Base-by-base conservation (phyloP, 2,888 invertebrate genomes). In the Brenthis daphne region DNA sequence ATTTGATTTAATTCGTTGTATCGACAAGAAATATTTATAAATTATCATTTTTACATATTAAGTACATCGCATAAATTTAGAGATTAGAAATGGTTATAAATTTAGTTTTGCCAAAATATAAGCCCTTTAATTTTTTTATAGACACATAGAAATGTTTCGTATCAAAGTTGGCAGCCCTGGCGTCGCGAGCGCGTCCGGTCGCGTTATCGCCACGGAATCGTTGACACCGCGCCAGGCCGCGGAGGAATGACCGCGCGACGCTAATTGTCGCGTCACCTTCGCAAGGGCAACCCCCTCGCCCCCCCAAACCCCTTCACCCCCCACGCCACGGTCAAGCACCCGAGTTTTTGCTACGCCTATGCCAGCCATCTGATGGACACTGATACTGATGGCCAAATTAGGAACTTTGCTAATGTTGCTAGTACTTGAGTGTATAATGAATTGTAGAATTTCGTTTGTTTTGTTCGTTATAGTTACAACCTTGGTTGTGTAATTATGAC, bases 211-310 rank as follows among this genome's bases (percentile, higher is more conserved):
- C 89, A 88, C 88, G 87, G 82, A 87, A 89, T 90, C 91, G 89
- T 91, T 90, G 92, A 89, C 91, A 88, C 89, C 89, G 88, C 86
- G 89, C 89, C 90, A 89, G 75, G 73, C 88, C 86, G 89, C 89
- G 88, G 88, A 80, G 88, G 85, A 89, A 89, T 89, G 89, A 90
- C 90, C 90, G 89, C 85, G 84, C 85, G 83, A 79, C 87, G 89
- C 86, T 91, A 90, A 90, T 91, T 90, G 89, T 85, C 90, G 86
- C 88, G 83, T 90, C 90, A 90, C 90, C 90, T 90, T 90, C 81
- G 79, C 77, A 73, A 74, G 72, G 74, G 74, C 76, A 76, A 73
- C 78, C 76, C 76, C 78, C 75, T 76, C 73, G 71, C 77, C 69
- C 71, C 72, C 71, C 64, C 66, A 68, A 69, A 69, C 74, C 68